Evolutionary conservation across 2,888 invertebrate species (phyloP), one percentile per base, ranked within the genome.

Genomic region (Blera fallax): DNA sequence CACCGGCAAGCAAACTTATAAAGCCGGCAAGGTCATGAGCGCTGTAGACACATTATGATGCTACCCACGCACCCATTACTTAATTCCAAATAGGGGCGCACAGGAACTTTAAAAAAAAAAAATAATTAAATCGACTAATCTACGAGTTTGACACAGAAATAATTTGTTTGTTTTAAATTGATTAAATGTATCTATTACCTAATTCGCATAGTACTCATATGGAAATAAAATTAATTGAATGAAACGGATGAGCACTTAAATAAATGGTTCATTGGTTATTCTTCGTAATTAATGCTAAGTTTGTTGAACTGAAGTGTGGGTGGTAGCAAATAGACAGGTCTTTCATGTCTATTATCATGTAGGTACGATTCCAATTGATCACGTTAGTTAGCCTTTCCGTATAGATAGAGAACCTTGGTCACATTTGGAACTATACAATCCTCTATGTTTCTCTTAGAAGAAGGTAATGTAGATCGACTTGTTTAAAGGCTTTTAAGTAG

Each of bases 1-100:
- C 97, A 64, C 97, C 97, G 77, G 94, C 96, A 40, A 96, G 95
- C 88, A 95, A 96, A 89, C 94, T 95, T 88, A 95, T 96, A 89
- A 95, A 95, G 90, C 95, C 95, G 50, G 89, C 91, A 88, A 90
- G 91, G 89, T 90, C 90, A 88, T 91, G 89, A 89, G 60, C 65
- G 54, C 54, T 29, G 18, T 18, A 62, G 16, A 56, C 27, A 45
- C 16, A 62, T 56, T 48, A 70, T 60, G 56, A 65, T 60, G 67
- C 54, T 67, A 50, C 76, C 80, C 70, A 81, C 85, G 70, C 85
- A 70, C 72, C 76, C 72, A 76, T 72, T 81, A 85, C 85, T 85
- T 85, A 81, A 77, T 67, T 78, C 76, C 85, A 65, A 56, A 67
- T 81, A 70, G 70, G 72, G 62, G 32, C 56, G 67, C 40, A 32